Evolutionary conservation across 2,888 invertebrate genomes (phyloP).

Genomic region (Electrophaes corylata): DNA sequence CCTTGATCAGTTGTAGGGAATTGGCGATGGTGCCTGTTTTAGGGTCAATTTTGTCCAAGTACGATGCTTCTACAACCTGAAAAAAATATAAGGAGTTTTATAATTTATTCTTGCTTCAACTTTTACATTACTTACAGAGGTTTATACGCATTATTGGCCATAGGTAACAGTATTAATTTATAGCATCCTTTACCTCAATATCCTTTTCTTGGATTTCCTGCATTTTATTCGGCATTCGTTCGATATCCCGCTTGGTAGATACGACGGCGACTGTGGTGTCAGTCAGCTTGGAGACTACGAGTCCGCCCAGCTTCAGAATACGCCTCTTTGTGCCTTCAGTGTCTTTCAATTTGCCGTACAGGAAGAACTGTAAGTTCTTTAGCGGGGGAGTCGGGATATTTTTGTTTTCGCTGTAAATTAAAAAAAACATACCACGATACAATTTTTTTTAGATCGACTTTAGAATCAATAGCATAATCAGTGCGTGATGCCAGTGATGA

Average conservation of each 20-base stretch:
- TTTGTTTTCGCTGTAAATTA: slow-evolving; percentile 84
- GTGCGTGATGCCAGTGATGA: too few species aligned
- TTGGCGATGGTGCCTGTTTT: slow-evolving; percentile 83
- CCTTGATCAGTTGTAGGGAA: slow-evolving; percentile 86
- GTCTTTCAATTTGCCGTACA: slow-evolving; percentile 84
- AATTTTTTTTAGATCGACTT: too few species aligned
- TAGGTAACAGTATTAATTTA: too few species aligned
- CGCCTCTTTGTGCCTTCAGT: slow-evolving; percentile 87
- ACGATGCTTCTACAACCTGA: slow-evolving; percentile 90
- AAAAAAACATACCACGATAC: neutral
- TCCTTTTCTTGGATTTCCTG: slow-evolving; percentile 86
- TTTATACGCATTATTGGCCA: too few species aligned
- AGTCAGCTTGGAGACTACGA: slow-evolving; percentile 86
- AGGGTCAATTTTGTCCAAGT: slow-evolving; percentile 87
- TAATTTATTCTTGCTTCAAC: too few species aligned
- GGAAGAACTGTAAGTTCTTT: slow-evolving; percentile 90
- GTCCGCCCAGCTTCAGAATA: slow-evolving; percentile 91
- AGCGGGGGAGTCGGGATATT: slow-evolving; percentile 87
- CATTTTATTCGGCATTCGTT: slow-evolving; percentile 87
- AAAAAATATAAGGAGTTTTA: slow-evolving; percentile 25
- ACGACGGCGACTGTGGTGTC: slow-evolving; percentile 90
- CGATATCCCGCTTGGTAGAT: slow-evolving; percentile 87
- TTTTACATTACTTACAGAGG: neutral
- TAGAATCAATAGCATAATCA: too few species aligned
- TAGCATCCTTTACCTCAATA: slow-evolving; percentile 89